These are phyloP conservation scores for Siniperca undulata DNA, from an alignment of 2,797 vertebrate species.

Conservation along the genomic window DNA sequence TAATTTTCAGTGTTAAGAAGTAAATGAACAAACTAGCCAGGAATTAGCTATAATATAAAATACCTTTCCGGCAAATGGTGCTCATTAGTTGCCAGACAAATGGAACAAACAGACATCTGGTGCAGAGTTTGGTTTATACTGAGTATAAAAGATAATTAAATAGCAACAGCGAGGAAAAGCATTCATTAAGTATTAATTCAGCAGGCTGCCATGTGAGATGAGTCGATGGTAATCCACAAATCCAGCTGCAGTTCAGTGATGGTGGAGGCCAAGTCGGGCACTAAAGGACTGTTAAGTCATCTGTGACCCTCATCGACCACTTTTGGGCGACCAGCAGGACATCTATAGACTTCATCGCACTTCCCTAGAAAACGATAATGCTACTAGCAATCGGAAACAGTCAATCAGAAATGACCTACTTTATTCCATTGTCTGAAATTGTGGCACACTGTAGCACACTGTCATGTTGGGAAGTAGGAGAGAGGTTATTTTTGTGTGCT, in stretches of 20 bases:
- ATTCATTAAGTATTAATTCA: slow-evolving; percentile 35
- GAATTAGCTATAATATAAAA: slow-evolving; percentile 21
- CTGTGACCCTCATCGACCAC: neutral
- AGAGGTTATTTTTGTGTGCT: neutral
- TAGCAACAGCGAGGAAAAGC: slow-evolving; percentile 24
- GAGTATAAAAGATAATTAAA: slow-evolving; percentile 33
- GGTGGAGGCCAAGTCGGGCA: neutral
- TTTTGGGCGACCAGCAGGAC: neutral
- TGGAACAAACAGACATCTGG: slow-evolving; percentile 36
- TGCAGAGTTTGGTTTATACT: slow-evolving; percentile 21
- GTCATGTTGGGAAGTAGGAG: neutral
- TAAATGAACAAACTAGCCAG: slow-evolving; percentile 21
- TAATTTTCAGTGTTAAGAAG: slow-evolving; percentile 14
- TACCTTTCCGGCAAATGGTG: slow-evolving; percentile 20
- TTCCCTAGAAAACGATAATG: neutral
- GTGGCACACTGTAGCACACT: neutral
- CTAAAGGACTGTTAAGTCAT: slow-evolving; percentile 17
- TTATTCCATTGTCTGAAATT: neutral
- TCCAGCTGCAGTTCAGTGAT: slow-evolving; percentile 2
- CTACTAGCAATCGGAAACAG: neutral
- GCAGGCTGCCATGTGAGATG: slow-evolving; percentile 5
- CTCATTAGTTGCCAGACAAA: slow-evolving; percentile 40
- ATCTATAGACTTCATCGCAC: neutral
- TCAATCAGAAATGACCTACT: neutral
- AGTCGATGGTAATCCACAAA: slow-evolving; percentile 8